Evolutionary conservation across 1,140 invertebrate genomes (phyloP), one percentile per base, ranked within the genome.

Genomic region (Dreissena polymorpha): DNA sequence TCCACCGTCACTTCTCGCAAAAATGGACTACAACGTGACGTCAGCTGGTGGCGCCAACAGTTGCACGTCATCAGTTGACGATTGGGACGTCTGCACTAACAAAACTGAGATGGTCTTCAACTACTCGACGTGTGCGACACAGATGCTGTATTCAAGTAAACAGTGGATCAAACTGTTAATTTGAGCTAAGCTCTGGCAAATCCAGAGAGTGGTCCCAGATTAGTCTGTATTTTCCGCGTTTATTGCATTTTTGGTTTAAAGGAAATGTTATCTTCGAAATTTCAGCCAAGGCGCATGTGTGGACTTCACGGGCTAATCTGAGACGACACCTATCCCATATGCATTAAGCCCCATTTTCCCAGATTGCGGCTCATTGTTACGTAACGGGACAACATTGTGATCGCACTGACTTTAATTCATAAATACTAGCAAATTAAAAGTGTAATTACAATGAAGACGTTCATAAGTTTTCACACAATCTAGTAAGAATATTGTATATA

Each of bases 21-120:
- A 71, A 25, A 55, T 80, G 39, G 77, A 80, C n/a, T 80, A 80
- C 21, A 63, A 16, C 0, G 39, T 53, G 13, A 71, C 55, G 3
- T 53, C 57, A 18, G 23, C 49, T n/a, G 3, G n/a, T 6, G 65
- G 65, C 6, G 51, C 68, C 6, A 53, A 23, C 12, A 80, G 67
- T 13, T 80, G 77, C 64, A 55, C 57, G n/a, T 14, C 8, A 5
- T 70, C 77, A 16, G 23, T 39, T 6, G 77, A 80, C 25, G 29
- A 80, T 49, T 80, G 77, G 77, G 77, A 80, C 25, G 77, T 80
- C 18, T 80, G 77, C 49, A 71, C 77, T 0, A n/a, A 80, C 55
- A 80, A 51, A 50, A 70, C 69, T 13, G 25, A 10, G 12, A 80
- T 80, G 77, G 63, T 55, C 23, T 80, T 80, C 27, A 27, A 80